Percentiles rank a stretch among this genome's conserved stretches.
phyloP scores from a whole-genome alignment of 2,888 invertebrate species.

The Antheraea assamensis region DNA sequence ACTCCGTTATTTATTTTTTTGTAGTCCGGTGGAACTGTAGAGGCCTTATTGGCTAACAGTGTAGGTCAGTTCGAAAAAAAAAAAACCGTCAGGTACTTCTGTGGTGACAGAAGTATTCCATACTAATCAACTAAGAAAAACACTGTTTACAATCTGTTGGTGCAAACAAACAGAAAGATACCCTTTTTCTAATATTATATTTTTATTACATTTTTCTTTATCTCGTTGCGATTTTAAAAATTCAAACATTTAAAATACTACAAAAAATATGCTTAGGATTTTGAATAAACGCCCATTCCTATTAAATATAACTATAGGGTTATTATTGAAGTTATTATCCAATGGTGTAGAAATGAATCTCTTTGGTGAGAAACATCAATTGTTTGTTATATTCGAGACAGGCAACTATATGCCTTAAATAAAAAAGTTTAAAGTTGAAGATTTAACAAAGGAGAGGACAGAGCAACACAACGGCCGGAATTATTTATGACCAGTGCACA shows the following conservation, averaged over 20 bases:
- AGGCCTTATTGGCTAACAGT: too few relatives aligned
- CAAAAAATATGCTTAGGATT: background rate
- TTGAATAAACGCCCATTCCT: constrained; percentile 13
- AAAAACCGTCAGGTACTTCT: too few relatives aligned
- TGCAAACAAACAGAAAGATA: too few relatives aligned
- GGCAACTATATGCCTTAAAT: constrained; percentile 10
- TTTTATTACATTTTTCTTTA: too few relatives aligned
- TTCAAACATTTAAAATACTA: too few relatives aligned
- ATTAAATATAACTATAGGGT: constrained; percentile 18
- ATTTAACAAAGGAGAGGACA: constrained; percentile 16
- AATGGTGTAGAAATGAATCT: constrained; percentile 18
- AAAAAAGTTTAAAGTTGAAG: constrained; percentile 1
- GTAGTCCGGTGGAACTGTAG: too few relatives aligned
- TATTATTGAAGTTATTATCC: constrained; percentile 19
- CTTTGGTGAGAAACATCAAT: constrained; percentile 17
- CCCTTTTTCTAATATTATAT: too few relatives aligned
- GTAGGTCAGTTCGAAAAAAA: too few relatives aligned
- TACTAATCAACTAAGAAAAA: background rate
- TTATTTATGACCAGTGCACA: constrained; percentile 36
- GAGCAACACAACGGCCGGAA: constrained; percentile 29
- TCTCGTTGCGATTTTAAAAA: too few relatives aligned
- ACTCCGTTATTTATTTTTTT: too few relatives aligned
- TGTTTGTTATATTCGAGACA: constrained; percentile 7
- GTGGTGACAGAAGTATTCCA: background rate
- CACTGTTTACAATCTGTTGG: too few relatives aligned